phyloP scores from a whole-genome alignment of 2,113 vertebrate species.

The Zosterops pallidus region DNA sequence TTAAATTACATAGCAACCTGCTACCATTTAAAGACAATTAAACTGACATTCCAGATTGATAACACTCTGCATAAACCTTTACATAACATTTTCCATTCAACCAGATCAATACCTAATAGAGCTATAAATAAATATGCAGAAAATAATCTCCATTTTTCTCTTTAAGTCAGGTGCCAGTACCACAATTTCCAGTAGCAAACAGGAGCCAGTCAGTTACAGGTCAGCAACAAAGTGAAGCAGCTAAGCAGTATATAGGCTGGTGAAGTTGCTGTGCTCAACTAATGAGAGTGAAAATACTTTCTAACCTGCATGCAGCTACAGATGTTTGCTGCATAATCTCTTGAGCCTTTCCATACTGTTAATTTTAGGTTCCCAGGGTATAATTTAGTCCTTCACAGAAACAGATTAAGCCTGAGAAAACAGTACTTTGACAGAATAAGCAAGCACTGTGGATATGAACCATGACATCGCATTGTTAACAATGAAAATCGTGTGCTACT shows the following conservation, averaged over 20 bases:
- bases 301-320: not conserved
- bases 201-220: not conserved
- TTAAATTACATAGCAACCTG: conserved; percentile 23
- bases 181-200: not conserved
- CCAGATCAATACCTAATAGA: not conserved
- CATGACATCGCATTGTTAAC: not conserved
- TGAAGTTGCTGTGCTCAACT: not conserved
- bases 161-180: not conserved
- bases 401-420: not conserved
- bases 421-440: not conserved
- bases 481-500: not conserved
- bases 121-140: not conserved
- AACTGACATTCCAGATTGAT: not conserved
- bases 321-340: not conserved
- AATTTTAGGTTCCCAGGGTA: not conserved
- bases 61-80: not conserved
- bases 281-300: not conserved
- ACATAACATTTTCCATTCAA: not conserved
- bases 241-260: not conserved
- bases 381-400: not conserved
- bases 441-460: not conserved
- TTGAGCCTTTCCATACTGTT: not conserved
- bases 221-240: not conserved
- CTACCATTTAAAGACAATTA: not conserved
- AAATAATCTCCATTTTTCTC: not conserved